These are phyloP conservation scores for Morphnarchus princeps DNA, from an alignment of 2,113 vertebrate species.

Conservation along the genomic window DNA sequence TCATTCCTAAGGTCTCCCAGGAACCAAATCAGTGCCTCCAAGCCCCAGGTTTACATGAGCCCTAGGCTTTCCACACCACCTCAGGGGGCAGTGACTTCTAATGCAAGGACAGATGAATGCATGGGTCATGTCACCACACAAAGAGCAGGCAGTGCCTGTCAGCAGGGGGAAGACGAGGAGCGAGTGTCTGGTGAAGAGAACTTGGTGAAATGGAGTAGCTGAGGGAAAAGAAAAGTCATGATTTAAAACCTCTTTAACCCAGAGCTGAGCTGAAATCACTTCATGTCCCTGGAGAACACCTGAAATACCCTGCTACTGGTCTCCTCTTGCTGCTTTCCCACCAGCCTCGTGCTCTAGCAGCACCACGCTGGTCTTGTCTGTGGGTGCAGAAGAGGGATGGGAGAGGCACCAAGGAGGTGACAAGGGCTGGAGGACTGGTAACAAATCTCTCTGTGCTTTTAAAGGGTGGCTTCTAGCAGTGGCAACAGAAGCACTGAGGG, in stretches of 20 bases:
- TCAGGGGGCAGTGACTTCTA: background rate
- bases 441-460: background rate
- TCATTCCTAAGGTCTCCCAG: background rate
- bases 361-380: background rate
- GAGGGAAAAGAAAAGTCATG: background rate
- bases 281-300: background rate
- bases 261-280: background rate
- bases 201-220: background rate
- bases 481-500: background rate
- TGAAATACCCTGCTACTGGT: background rate
- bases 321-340: background rate
- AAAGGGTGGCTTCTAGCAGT: background rate
- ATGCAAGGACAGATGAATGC: background rate
- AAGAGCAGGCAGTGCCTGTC: background rate
- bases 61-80: background rate
- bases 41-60: background rate
- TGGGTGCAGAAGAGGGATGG: rapidly evolving
- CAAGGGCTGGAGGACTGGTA: background rate
- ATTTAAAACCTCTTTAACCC: background rate
- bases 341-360: background rate
- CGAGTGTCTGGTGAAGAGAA: background rate
- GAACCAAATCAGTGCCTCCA: background rate
- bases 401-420: background rate
- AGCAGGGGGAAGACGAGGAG: background rate
- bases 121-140: rapidly evolving